Evolutionary conservation across 2,888 invertebrate genomes (phyloP).

Genomic region (Alcis repandata): DNA sequence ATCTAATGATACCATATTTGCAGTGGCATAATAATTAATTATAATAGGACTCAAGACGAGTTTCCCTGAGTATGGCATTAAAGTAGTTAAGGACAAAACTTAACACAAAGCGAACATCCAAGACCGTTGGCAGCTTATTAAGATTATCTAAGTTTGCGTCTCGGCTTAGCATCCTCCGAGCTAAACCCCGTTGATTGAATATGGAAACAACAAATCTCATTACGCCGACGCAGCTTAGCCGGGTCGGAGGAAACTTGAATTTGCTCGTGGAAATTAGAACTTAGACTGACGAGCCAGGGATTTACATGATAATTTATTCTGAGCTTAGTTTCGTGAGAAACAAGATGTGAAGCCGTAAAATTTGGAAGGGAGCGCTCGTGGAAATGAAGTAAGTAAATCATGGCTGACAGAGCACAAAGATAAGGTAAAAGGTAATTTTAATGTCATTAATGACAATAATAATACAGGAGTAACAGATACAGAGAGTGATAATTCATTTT

Average conservation of each 20-base stretch:
- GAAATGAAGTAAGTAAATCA: not conserved
- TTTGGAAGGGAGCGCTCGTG: not conserved
- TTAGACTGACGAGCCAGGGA: conserved; percentile 20
- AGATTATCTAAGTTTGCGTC: conserved; percentile 47
- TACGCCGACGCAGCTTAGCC: conserved; percentile 39
- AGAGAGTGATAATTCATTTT: conserved; percentile 1
- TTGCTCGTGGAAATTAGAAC: conserved; percentile 35
- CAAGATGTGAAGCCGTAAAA: not conserved
- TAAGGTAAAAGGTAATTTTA: not conserved
- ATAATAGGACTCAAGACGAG: not conserved
- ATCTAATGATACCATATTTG: not conserved
- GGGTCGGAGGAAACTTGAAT: conserved; percentile 33
- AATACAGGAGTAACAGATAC: not conserved
- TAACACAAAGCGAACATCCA: conserved; percentile 25
- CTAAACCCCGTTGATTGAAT: conserved; percentile 55
- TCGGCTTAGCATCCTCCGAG: conserved; percentile 32
- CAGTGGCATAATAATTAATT: not conserved
- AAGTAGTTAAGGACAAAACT: not conserved
- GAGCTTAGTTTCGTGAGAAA: conserved; percentile 15
- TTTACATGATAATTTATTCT: conserved; percentile 30
- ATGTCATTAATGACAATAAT: not conserved
- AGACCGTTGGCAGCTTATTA: conserved; percentile 43
- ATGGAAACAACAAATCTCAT: conserved; percentile 52
- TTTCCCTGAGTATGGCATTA: not conserved
- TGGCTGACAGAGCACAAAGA: not conserved